These are phyloP conservation scores for Ginglymostoma cirratum DNA, from an alignment of 2,113 vertebrate genomes.

Conservation along the genomic window DNA sequence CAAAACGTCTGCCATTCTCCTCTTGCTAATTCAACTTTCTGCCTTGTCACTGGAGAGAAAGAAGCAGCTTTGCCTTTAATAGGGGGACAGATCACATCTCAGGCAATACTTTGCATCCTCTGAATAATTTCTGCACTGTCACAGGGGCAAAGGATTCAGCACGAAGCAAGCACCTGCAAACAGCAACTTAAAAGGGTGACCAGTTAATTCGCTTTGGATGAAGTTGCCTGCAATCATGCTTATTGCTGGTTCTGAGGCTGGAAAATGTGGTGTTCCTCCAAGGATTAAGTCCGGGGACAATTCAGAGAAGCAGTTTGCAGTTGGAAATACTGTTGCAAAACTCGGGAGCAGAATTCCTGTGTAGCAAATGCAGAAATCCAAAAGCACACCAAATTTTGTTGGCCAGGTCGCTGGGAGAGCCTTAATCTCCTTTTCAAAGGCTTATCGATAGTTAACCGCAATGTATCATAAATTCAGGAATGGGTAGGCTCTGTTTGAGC, in stretches of 20 bases:
- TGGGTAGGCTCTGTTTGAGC: background rate
- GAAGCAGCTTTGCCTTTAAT: background rate
- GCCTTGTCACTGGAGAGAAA: background rate
- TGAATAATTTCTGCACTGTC: background rate
- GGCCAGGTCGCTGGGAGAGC: background rate
- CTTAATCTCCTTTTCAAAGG: background rate
- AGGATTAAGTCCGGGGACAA: background rate
- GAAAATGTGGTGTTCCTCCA: background rate
- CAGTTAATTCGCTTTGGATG: background rate
- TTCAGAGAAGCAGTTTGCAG: too few relatives aligned
- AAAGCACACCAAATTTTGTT: background rate
- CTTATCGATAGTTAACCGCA: too few relatives aligned
- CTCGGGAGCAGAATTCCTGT: background rate
- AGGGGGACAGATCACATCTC: background rate
- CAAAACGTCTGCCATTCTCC: background rate
- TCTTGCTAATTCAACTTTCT: background rate
- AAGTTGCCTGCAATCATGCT: background rate
- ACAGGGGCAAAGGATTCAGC: background rate
- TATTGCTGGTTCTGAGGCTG: background rate
- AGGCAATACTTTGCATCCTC: background rate
- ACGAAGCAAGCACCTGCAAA: background rate
- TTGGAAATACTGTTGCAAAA: background rate
- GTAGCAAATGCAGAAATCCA: background rate
- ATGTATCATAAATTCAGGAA: background rate
- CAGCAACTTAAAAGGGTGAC: background rate